These are phyloP conservation scores for Gandaritis pyraliata DNA, from an alignment of 2,888 invertebrate species.

Conservation along the genomic window DNA sequence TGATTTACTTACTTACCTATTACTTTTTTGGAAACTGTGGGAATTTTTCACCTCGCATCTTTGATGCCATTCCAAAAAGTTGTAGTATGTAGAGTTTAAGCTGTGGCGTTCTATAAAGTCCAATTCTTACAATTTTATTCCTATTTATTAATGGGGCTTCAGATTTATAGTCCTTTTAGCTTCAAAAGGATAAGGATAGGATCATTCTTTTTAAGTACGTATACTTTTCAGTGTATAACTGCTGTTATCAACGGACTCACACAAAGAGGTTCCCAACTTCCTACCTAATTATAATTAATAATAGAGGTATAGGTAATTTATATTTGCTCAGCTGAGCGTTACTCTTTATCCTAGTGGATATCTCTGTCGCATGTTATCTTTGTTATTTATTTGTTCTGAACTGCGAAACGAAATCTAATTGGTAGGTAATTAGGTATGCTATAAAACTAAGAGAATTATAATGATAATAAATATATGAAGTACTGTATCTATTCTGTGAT, in stretches of 20 bases:
- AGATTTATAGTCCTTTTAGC: too few relatives aligned
- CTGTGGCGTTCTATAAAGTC: too few relatives aligned
- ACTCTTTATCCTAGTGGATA: slow-evolving; percentile 52
- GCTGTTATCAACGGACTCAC: slow-evolving; percentile 43
- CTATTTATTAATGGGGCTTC: too few relatives aligned
- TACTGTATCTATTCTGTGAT: too few relatives aligned
- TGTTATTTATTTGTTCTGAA: slow-evolving; percentile 25
- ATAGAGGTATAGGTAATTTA: slow-evolving; percentile 44
- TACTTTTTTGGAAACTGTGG: background rate
- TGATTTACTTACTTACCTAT: too few relatives aligned
- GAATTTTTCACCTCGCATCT: too few relatives aligned
- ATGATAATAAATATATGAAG: background rate
- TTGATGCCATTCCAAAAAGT: too few relatives aligned
- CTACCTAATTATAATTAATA: too few relatives aligned
- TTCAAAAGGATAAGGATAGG: too few relatives aligned
- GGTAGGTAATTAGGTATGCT: background rate
- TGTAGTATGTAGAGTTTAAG: too few relatives aligned
- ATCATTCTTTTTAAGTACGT: too few relatives aligned
- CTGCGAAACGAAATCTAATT: slow-evolving; percentile 7
- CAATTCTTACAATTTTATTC: too few relatives aligned
- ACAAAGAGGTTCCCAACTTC: slow-evolving; percentile 42
- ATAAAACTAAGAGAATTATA: slow-evolving; percentile 1
- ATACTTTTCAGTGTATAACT: slow-evolving; percentile 6
- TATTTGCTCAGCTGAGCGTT: slow-evolving; percentile 53
- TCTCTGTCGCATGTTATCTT: slow-evolving; percentile 49